These are phyloP conservation scores for Cataglyphis altisquamis DNA, from an alignment of 2,888 invertebrate species.

Conservation along the genomic window DNA sequence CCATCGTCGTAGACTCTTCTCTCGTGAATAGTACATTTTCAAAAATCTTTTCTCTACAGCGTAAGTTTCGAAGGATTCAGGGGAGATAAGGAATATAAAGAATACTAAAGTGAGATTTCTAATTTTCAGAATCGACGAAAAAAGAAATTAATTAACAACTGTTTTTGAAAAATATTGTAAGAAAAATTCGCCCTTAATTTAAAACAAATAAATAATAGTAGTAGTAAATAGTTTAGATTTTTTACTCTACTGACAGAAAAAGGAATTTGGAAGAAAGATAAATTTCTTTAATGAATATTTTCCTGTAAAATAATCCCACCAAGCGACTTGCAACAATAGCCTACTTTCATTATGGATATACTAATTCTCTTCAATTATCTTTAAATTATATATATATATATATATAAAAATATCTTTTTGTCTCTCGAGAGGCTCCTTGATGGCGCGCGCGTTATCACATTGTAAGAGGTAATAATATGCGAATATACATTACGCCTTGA, in stretches of 20 bases:
- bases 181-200: background rate
- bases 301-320: background rate
- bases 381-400: background rate
- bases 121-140: too few species aligned
- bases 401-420: background rate
- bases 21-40: slow-evolving; percentile 4
- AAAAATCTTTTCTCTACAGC: background rate
- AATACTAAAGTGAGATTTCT: too few species aligned
- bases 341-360: slow-evolving; percentile 4
- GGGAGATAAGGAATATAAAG: background rate
- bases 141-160: too few species aligned
- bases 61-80: background rate
- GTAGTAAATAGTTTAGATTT: background rate
- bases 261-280: background rate
- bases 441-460: slow-evolving; percentile 18
- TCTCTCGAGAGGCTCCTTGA: slow-evolving; percentile 2
- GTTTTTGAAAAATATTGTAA: too few species aligned
- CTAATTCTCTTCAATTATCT: background rate
- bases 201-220: background rate
- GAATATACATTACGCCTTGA: background rate
- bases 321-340: too few species aligned
- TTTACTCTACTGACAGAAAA: background rate
- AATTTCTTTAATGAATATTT: background rate
- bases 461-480: slow-evolving; percentile 4
- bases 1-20: background rate